Conservation (phyloP, 64 coral and sea anemone genomes). For the Acropora yongei region DNA sequence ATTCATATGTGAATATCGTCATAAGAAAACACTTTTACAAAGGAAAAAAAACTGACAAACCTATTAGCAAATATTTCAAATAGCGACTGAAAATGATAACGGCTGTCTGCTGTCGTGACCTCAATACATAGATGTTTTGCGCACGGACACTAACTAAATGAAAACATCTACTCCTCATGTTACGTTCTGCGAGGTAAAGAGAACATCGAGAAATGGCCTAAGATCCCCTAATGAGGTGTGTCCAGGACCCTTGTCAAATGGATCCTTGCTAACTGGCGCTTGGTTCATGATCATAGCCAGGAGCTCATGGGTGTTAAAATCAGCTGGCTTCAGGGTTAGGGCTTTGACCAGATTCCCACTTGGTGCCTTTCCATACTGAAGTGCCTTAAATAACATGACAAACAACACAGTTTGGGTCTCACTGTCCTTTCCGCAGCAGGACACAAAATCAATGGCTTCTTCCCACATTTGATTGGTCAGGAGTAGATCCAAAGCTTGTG, state of each 20-base stretch:
- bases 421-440: conserved; percentile 24
- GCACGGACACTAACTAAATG: neutral
- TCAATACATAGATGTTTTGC: neutral
- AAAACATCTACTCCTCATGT: neutral
- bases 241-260: conserved; percentile 47
- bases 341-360: conserved; percentile 56
- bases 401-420: conserved; percentile 59
- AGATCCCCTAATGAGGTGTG: conserved; percentile 66
- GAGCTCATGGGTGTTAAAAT: conserved; percentile 58
- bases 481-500: conserved; percentile 72
- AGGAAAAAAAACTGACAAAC: too few relatives aligned
- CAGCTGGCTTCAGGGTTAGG: conserved; percentile 62
- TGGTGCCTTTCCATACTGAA: conserved; percentile 56
- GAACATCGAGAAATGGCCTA: conserved; percentile 50
- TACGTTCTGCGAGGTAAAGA: neutral
- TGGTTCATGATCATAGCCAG: conserved; percentile 57
- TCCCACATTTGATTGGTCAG: conserved; percentile 67
- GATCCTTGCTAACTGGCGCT: conserved; percentile 25
- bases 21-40: too few relatives aligned
- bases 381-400: conserved; percentile 78
- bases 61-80: too few relatives aligned
- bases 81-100: too few relatives aligned
- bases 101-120: too few relatives aligned
- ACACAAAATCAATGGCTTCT: conserved; percentile 76
- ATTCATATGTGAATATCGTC: too few relatives aligned